phyloP scores from a whole-genome alignment of 2,797 vertebrate species.

The Chloroceryle inda region DNA sequence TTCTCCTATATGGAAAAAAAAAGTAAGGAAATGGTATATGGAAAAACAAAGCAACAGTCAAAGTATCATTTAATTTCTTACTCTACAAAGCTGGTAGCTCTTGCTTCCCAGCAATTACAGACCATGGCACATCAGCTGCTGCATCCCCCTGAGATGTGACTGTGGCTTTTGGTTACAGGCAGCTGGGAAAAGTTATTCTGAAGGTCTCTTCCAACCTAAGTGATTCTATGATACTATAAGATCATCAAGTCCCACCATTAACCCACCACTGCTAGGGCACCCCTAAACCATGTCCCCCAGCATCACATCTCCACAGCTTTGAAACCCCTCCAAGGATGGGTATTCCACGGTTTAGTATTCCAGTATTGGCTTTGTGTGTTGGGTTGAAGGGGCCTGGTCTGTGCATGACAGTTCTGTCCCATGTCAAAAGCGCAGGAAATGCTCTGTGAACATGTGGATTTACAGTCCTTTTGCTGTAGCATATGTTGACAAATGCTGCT shows the following conservation, averaged over 20 bases:
- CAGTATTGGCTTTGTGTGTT: not conserved
- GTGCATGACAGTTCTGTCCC: not conserved
- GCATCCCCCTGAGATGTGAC: not conserved
- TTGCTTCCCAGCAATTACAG: not conserved
- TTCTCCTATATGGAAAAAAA: not conserved
- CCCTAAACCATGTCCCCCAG: no score
- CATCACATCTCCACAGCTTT: no score
- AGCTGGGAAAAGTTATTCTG: no score
- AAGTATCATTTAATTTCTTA: not conserved
- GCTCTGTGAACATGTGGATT: rapidly evolving
- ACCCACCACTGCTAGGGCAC: no score
- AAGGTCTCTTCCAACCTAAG: no score
- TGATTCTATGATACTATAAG: no score
- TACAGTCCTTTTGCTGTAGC: not conserved
- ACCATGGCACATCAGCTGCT: not conserved
- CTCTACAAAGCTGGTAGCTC: not conserved
- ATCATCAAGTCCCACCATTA: no score
- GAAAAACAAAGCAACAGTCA: not conserved
- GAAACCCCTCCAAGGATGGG: no score
- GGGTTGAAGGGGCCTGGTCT: not conserved
- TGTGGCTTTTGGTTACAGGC: not conserved
- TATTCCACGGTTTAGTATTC: not conserved
- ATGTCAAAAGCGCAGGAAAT: not conserved
- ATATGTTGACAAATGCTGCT: not conserved
- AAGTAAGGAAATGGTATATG: not conserved